Evolutionary conservation across 1,140 invertebrate genomes (phyloP), one percentile per base, ranked within the genome.

Genomic region (Drosophila truncata): DNA sequence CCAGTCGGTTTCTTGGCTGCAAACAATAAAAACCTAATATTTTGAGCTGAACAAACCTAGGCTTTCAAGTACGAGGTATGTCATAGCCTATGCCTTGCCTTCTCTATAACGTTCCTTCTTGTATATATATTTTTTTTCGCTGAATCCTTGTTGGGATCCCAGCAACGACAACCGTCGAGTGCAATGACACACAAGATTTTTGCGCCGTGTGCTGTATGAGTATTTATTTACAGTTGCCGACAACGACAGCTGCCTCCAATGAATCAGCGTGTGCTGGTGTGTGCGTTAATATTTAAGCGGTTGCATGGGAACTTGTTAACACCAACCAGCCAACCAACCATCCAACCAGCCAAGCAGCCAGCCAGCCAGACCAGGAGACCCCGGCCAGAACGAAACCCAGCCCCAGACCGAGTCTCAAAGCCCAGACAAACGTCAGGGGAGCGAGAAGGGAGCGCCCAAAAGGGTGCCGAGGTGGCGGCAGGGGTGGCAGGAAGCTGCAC

Each of bases 231-330:
- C 84, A 88, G 84, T 90, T 90, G 85, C 75, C 70, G 66, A 57
- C 70, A 73, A 67, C 65, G 63, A 85, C 81, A 80, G 54, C 63
- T 61, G 52, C 60, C 58, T 62, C 65, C 42, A 47, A 60, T 66
- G 50, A 64, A 60, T 73, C 41, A 49, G 61, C 70, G 41, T 55
- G 37, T 55, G 52, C 64, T 41, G 62, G 73, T 73, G 67, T 83
- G 61, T 86, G 82, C 63, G 84, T 88, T 88, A 90, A 90, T 90
- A 90, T 90, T 90, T 90, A 82, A 90, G 85, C 85, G 85, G 74
- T 72, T 91, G 82, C 85, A 84, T 90, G 85, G 81, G 86, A 90
- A 90, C 85, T 90, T 90, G 85, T 90, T 90, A 90, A 90, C 85
- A 90, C 85, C 83, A 85, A 84, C 63, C 35, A 75, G 46, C 74